Evolutionary conservation across 2,797 vertebrate species (phyloP).

Genomic region (Thunnus albacares): DNA sequence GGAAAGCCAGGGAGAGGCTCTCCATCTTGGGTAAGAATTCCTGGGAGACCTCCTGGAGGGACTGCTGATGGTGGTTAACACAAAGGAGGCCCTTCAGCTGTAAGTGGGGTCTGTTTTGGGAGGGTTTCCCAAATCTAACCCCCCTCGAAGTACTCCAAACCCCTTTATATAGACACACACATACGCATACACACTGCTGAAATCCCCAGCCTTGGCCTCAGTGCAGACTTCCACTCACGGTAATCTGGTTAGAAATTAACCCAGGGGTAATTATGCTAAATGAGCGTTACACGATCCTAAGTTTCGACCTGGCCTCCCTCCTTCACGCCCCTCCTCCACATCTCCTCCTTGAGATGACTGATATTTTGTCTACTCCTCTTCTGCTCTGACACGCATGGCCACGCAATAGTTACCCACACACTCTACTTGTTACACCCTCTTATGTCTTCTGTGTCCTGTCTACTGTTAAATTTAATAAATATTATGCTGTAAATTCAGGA

Average conservation of each 20-base stretch:
- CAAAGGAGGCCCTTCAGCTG: conserved; percentile 82
- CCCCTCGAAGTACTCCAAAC: conserved; percentile 53
- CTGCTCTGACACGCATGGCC: conserved; percentile 24
- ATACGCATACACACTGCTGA: conserved; percentile 35
- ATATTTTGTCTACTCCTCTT: conserved; percentile 14
- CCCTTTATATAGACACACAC: conserved; percentile 40
- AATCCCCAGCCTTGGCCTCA: conserved; percentile 30
- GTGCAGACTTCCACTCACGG: conserved; percentile 47
- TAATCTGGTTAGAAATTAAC: conserved; percentile 83
- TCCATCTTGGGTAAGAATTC: conserved; percentile 73
- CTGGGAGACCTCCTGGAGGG: conserved; percentile 78
- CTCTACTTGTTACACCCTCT: not conserved
- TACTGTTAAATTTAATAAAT: not conserved
- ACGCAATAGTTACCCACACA: conserved; percentile 47
- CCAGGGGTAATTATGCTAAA: conserved; percentile 80
- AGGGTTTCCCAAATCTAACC: conserved; percentile 49
- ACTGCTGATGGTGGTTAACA: conserved; percentile 72
- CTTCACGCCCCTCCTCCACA: conserved; percentile 26
- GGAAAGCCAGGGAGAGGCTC: conserved; percentile 65
- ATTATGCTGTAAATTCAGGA: not conserved
- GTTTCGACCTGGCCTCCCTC: conserved; percentile 49
- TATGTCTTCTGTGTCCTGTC: not conserved
- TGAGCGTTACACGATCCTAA: conserved; percentile 69
- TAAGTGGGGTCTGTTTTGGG: conserved; percentile 77
- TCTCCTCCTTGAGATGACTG: conserved; percentile 21